Evolutionary conservation across 1,140 invertebrate species (phyloP), one percentile per base, ranked within the genome.

Genomic region (Ridgeia piscesae): DNA sequence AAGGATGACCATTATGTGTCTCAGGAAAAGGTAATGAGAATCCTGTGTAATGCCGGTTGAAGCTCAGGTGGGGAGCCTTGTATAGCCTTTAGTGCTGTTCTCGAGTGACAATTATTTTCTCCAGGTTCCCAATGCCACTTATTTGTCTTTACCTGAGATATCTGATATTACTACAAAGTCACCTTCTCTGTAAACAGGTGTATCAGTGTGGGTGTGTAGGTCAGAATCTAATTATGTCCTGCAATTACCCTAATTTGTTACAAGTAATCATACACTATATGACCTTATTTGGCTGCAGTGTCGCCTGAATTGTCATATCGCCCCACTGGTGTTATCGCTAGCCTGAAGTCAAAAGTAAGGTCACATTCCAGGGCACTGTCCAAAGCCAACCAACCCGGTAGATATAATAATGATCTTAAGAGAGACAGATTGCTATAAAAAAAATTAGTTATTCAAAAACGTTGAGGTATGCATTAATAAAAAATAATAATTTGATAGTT

Each of bases 1-100:
- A 96, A 95, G 35, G 98, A 98, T 94, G 94, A 95, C 4, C 97
- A 98, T 95, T 98, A 97, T 96, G 97, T 97, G 35, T 97, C 97
- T 35, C 98, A 98, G 95, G 98, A 98, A 95, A 97, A 98, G 97
- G 95, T 95, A 21, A 91, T 35, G 58, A 21, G 58, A 77, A 21
- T 31, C 58, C 58, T 77, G 27, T 27, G 58, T 77, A 14, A 77
- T 77, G 58, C 17, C 2, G n/a, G n/a, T n/a, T n/a, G 2, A 77
- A 77, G 58, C 58, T 21, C 58, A 77, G 4, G 58, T 77, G 17
- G 27, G 17, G 4, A 31, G 17, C 14, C 58, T 21, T 42, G 58
- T 77, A 31, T 77, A 14, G 58, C 58, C 58, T 27, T 77, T 77
- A 21, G 58, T 77, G 27, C 11, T 0, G 17, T 77, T 77, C 58